These are phyloP conservation scores for Ditylenchus dipsaci DNA, from an alignment of 1,140 invertebrate genomes.

Conservation along the genomic window DNA sequence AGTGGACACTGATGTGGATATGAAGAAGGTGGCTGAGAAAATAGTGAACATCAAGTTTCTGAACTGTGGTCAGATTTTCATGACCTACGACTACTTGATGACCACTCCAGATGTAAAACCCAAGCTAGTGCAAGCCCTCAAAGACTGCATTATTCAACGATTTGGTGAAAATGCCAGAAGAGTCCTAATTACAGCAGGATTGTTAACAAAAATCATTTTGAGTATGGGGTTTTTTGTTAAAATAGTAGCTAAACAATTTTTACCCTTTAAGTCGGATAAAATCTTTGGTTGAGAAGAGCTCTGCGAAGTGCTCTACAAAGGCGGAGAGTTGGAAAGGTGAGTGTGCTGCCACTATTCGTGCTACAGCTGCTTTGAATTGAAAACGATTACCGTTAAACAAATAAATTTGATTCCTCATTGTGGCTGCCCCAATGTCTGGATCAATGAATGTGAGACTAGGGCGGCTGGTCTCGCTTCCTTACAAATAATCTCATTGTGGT, in stretches of 20 bases:
- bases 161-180: slow-evolving; percentile 75
- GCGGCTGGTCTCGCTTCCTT: no score
- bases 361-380: no score
- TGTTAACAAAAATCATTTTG: slow-evolving; percentile 74
- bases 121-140: slow-evolving; percentile 63
- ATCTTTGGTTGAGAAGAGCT: slow-evolving; percentile 78
- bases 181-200: slow-evolving; percentile 80
- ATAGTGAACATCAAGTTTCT: slow-evolving; percentile 90
- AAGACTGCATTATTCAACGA: slow-evolving; percentile 71
- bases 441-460: no score
- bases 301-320: slow-evolving; percentile 61
- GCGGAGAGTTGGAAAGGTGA: slow-evolving; percentile 45
- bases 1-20: slow-evolving; percentile 47
- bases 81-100: slow-evolving; percentile 82
- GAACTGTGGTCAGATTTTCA: slow-evolving; percentile 92
- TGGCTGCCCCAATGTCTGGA: no score
- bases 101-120: slow-evolving; percentile 50
- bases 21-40: slow-evolving; percentile 63
- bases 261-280: slow-evolving; percentile 69
- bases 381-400: no score
- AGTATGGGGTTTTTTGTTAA: slow-evolving; percentile 66
- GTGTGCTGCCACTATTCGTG: no score
- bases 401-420: no score
- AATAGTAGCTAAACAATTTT: slow-evolving; percentile 57
- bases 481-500: no score